phyloP scores from a whole-genome alignment of 30 jellyfish, hydroid and myxozoan genomes.

The Aurelia aurita complex sp. Pacific region DNA sequence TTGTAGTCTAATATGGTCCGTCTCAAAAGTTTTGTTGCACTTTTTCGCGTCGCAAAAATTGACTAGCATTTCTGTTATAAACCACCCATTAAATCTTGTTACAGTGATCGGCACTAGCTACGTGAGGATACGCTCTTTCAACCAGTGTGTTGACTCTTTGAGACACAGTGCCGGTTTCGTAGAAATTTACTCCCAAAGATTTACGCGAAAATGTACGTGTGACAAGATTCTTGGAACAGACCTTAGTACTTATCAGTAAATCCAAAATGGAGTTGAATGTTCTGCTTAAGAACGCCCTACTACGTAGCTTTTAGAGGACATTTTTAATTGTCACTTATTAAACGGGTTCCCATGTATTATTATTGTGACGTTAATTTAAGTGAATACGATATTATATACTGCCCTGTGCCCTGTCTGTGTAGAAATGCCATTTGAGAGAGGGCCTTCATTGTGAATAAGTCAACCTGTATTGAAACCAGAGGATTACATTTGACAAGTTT shows the following conservation, averaged over 20 bases:
- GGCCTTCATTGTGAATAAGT: slow-evolving; percentile 34
- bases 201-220: too few relatives aligned
- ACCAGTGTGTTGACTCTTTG: too few relatives aligned
- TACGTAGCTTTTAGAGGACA: slow-evolving; percentile 47
- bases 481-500: slow-evolving; percentile 28
- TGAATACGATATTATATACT: slow-evolving; percentile 10
- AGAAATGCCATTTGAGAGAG: slow-evolving; percentile 21
- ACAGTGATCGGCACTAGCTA: too few relatives aligned
- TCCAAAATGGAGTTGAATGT: slow-evolving; percentile 67
- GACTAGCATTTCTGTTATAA: too few relatives aligned
- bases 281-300: slow-evolving; percentile 53
- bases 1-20: too few relatives aligned
- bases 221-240: too few relatives aligned
- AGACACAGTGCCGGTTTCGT: too few relatives aligned
- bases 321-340: slow-evolving; percentile 43
- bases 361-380: slow-evolving; percentile 39
- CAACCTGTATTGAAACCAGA: slow-evolving; percentile 31
- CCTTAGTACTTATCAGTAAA: not conserved
- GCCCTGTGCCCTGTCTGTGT: slow-evolving; percentile 39
- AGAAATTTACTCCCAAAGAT: too few relatives aligned
- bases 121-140: too few relatives aligned
- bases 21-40: too few relatives aligned
- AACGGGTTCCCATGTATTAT: slow-evolving; percentile 46
- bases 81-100: too few relatives aligned
- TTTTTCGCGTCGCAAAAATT: too few relatives aligned